Percentiles rank a stretch among this genome's conserved stretches.
These are phyloP conservation scores for Sebastiscus albofasciatus DNA, from an alignment of 2,797 vertebrate genomes.

Conservation along the genomic window DNA sequence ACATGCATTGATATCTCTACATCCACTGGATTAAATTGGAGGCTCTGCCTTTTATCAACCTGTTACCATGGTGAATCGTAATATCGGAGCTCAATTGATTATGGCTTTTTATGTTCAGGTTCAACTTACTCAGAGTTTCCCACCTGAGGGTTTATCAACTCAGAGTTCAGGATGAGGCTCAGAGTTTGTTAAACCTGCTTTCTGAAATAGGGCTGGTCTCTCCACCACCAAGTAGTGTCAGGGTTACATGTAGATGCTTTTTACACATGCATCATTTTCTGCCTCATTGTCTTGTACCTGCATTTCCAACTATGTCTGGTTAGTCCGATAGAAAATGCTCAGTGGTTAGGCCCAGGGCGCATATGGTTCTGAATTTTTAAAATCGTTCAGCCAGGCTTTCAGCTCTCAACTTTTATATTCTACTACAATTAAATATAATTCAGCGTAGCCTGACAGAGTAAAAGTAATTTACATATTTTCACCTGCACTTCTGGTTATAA, in stretches of 20 bases:
- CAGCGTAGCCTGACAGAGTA: not conserved
- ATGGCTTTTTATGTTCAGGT: no score
- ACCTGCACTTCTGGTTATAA: not conserved
- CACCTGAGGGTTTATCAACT: no score
- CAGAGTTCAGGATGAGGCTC: no score
- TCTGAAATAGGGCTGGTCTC: not conserved
- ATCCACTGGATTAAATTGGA: no score
- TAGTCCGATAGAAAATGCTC: not conserved
- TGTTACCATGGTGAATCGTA: no score
- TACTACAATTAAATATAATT: not conserved
- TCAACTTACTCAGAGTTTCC: no score
- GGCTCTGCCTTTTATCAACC: no score
- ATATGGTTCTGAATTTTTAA: not conserved
- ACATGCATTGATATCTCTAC: no score
- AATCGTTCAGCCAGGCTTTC: not conserved
- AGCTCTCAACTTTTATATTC: not conserved
- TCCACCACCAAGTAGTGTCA: not conserved
- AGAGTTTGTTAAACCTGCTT: no score
- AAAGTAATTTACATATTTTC: conserved; percentile 3
- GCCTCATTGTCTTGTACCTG: not conserved
- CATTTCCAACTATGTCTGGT: not conserved
- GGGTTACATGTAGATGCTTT: not conserved
- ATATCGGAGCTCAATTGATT: no score
- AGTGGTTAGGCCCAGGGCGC: not conserved
- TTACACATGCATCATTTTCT: not conserved